phyloP scores from a whole-genome alignment of 2,888 invertebrate species.

The Ochropleura plecta region DNA sequence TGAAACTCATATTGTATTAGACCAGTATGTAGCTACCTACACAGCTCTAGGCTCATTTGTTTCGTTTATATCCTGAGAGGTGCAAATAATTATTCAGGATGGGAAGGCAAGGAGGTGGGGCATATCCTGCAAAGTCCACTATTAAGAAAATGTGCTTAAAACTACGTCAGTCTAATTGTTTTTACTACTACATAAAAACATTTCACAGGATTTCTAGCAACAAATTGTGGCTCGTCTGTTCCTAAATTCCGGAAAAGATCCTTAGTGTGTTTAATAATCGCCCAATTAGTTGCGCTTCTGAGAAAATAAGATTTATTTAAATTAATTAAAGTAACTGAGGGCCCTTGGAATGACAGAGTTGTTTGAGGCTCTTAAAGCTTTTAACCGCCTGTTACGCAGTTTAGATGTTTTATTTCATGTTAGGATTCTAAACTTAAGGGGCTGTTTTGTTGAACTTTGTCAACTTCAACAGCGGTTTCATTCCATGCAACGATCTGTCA shows the following conservation, averaged over 20 bases:
- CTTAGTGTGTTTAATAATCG: conserved; percentile 6
- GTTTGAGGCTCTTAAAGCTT: conserved; percentile 13
- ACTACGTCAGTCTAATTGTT: background rate
- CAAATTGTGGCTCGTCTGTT: conserved; percentile 6
- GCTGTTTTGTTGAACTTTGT: background rate
- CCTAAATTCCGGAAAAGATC: background rate
- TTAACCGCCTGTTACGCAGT: background rate
- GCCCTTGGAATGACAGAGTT: conserved; percentile 8
- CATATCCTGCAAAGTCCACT: too few relatives aligned
- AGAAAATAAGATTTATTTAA: conserved; percentile 34
- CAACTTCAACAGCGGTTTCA: background rate
- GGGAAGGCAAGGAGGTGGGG: too few relatives aligned
- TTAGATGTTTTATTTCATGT: background rate
- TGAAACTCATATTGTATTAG: too few relatives aligned
- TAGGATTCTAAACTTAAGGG: background rate
- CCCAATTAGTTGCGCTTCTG: conserved; percentile 33
- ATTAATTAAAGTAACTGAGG: conserved; percentile 27
- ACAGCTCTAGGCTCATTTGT: too few relatives aligned
- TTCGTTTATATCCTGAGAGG: too few relatives aligned
- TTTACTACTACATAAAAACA: background rate
- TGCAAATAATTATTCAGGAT: too few relatives aligned
- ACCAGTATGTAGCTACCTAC: too few relatives aligned
- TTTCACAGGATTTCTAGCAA: background rate
- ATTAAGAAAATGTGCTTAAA: background rate
- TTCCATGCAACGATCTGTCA: background rate